Base-by-base conservation (phyloP, 1,140 invertebrate species). In the Zophobas atratus region DNA sequence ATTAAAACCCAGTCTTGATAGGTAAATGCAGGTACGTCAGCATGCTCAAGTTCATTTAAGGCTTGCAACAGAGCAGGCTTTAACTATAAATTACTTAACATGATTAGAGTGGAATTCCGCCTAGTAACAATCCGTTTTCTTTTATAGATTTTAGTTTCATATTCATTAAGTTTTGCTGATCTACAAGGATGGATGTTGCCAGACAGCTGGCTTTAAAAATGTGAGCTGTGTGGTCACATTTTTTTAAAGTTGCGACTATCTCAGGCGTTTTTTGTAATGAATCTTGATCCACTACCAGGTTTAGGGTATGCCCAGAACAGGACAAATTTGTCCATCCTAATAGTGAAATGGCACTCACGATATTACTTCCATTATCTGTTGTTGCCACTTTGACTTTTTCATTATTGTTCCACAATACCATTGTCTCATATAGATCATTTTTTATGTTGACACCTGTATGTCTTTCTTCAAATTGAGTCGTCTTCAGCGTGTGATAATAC, bases 121-220 rank as follows among this genome's bases (percentile, higher is more conserved):
- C 53, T 56, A 3, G 53, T 56, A 56, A 56, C n/a, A 56, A 56
- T 5, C 20, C 53, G 6, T 49, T 6, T 56, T 32, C 5, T 56
- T 56, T 56, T 32, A 56, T 5, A 5, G n/a, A 20, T 5, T 20
- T 46, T 46, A 8, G 3, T 46, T 46, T 46, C 3, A 46, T 46
- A 46, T 46, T 46, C 8, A 46, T 46, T 46, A 4, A 8, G 43
- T 46, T 46, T 46, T 46, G 43, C 8, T 46, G 3, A 46, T 46
- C 8, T 46, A 46, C 8, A 4, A 46, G 8, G 8, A 46, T 46
- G 3, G 43, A 46, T 46, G 43, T 46, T 46, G 43, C 43, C 8
- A 46, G 43, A 46, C 43, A 46, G 8, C 43, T 4, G 8, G 43
- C 43, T 46, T 46, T 46, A 46, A 46, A 46, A 8, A 46, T 46